Conservation (phyloP, 2,888 invertebrate species). For the Latrodectus elegans region DNA sequence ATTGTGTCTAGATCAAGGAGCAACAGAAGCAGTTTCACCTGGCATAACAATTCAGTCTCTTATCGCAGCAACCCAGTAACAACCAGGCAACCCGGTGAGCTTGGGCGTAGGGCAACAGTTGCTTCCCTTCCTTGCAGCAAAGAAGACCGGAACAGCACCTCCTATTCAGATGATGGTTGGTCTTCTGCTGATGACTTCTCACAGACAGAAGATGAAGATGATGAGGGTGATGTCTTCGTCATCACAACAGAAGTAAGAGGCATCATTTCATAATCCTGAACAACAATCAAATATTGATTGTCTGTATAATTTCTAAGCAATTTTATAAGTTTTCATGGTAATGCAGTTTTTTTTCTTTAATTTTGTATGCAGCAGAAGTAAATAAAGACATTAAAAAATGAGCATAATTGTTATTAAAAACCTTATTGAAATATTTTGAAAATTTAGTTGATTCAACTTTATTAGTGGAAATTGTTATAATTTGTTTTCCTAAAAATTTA, state of each 20-base stretch:
- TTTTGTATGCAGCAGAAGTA: too few relatives aligned
- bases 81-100: conserved; percentile 37
- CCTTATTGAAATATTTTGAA: too few relatives aligned
- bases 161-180: conserved; percentile 86
- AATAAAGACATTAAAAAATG: too few relatives aligned
- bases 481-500: background rate
- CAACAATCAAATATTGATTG: too few relatives aligned
- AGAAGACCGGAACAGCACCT: conserved; percentile 74
- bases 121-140: conserved; percentile 63
- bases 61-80: conserved; percentile 50
- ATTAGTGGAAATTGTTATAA: background rate
- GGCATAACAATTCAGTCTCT: conserved; percentile 62
- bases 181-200: conserved; percentile 93
- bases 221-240: conserved; percentile 78
- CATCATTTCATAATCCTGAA: too few relatives aligned
- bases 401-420: too few relatives aligned
- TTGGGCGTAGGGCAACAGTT: conserved; percentile 69
- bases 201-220: conserved; percentile 82
- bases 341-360: too few relatives aligned
- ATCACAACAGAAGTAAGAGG: conserved; percentile 78
- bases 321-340: too few relatives aligned
- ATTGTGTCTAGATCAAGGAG: conserved; percentile 46
- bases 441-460: too few relatives aligned
- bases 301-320: too few relatives aligned
- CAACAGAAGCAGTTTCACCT: conserved; percentile 64